Evolutionary conservation across 2,888 invertebrate genomes (phyloP), one percentile per base, ranked within the genome.

Genomic region (Phaonia tiefii): DNA sequence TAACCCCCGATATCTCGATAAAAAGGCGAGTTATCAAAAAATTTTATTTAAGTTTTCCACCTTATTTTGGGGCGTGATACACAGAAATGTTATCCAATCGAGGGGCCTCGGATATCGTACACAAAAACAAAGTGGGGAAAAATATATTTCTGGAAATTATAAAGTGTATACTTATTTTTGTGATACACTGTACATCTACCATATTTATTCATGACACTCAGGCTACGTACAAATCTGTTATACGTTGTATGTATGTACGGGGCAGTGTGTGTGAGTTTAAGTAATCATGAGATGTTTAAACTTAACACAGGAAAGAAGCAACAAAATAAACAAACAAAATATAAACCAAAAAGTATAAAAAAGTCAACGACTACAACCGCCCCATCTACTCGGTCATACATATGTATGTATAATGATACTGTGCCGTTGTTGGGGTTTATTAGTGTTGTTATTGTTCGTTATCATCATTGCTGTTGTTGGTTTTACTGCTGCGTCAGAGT

Each of bases 401-500:
- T n/a, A n/a, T 70, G n/a, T 46, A 65, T 54, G 63, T 17, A 39
- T 69, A 66, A 46, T 70, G 46, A 46, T 42, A 63, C n/a, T 20
- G 11, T 69, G 25, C 42, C 10, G 46, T 15, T 31, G 60, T 51
- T 58, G 56, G 17, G 20, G 20, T 39, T 37, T 67, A 31, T 69
- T 20, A n/a, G 67, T 67, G 22, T 31, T n/a, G 5, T 11, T 66
- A 13, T 54, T 71, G 66, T 51, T 49, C 5, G 26, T 17, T 75
- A 51, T 51, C 31, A 31, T 31, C 31, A 37, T 39, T 26, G 17
- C n/a, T 67, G 20, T 49, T 76, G 72, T 65, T 54, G 10, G 37
- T 31, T 76, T 69, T 73, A 67, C 72, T 66, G 76, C 76, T 72
- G 75, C 58, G 70, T 70, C 75, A 80, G 73, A 63, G 31, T 31